Conservation (phyloP, 2,113 vertebrate species). For the Podiceps cristatus region DNA sequence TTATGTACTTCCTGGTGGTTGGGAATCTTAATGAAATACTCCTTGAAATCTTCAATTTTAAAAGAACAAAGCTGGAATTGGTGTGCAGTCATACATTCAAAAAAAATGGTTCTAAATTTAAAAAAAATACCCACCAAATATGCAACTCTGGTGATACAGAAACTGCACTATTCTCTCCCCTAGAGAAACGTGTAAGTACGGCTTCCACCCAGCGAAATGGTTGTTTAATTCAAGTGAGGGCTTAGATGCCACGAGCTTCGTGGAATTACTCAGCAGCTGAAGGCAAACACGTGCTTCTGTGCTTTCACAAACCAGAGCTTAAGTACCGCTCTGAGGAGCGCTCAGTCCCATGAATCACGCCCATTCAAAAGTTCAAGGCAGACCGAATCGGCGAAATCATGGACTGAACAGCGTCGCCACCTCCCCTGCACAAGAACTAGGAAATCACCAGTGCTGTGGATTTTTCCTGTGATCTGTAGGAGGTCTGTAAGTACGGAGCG, state of each 20-base stretch:
- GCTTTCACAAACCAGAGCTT: not conserved
- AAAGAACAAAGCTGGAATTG: not conserved
- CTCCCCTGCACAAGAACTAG: not conserved
- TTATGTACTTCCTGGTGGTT: not conserved
- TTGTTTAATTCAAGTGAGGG: not conserved
- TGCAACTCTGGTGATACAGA: not conserved
- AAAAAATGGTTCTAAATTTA: not conserved
- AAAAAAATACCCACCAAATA: not conserved
- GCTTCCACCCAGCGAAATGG: not conserved
- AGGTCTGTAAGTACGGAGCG: fast-evolving
- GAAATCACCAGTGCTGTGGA: not conserved
- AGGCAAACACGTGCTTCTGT: not conserved
- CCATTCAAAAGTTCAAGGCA: not conserved
- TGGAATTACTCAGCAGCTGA: not conserved
- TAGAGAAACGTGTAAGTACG: fast-evolving
- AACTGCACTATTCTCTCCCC: not conserved
- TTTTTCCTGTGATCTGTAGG: not conserved
- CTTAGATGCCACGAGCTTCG: not conserved
- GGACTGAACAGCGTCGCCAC: not conserved
- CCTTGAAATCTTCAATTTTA: not conserved
- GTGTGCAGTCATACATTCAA: not conserved
- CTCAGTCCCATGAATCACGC: not conserved
- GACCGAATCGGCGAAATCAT: not conserved
- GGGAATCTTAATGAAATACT: not conserved
- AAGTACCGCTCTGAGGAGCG: not conserved